Evolutionary conservation across 2,888 invertebrate species (phyloP), one percentile per base, ranked within the genome.

Genomic region (Drosophila parthenogenetica): DNA sequence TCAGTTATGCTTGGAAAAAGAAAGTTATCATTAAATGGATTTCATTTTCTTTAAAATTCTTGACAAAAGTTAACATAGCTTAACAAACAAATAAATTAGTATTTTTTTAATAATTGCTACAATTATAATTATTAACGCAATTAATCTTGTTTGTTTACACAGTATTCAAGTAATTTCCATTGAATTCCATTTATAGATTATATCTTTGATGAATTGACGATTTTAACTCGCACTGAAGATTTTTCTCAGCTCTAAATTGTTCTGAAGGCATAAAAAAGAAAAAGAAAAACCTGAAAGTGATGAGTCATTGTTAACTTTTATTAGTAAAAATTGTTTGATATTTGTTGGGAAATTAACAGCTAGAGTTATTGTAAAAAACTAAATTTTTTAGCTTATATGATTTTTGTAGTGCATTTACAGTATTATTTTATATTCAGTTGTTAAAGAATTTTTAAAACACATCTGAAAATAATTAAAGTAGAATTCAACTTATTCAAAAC

Each of bases 261-360:
- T 49, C 32, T 7, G 7, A 17, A 3, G n/a, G 25, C 25, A 13
- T 54, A 25, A 55, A 54, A 45, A 35, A 45, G 22, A 22, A 5
- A 19, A 40, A 40, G 16, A 8, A 32, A 2, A 2, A 16, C 7
- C 29, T 29, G 2, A 35, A 22, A 8, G 4, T 11, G 32, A 5
- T 4, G 22, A 45, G 19, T 57, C 55, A 57, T 35, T 35, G 4
- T 11, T 5, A 4, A 11, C 3, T 11, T 11, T 55, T 17, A 32
- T 49, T 19, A 19, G 16, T 29, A 3, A 29, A 11, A 10, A 13
- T 13, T 32, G 16, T 32, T 7, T 16, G 10, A 29, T 48, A 7
- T 10, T 8, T 11, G 3, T 29, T 16, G 29, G 7, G 4, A 11
- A 22, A 29, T 2, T 5, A 16, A 29, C 5, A 29, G 16, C 5